These are phyloP conservation scores for Etheostoma cragini DNA, from an alignment of 2,113 vertebrate genomes.

Conservation along the genomic window DNA sequence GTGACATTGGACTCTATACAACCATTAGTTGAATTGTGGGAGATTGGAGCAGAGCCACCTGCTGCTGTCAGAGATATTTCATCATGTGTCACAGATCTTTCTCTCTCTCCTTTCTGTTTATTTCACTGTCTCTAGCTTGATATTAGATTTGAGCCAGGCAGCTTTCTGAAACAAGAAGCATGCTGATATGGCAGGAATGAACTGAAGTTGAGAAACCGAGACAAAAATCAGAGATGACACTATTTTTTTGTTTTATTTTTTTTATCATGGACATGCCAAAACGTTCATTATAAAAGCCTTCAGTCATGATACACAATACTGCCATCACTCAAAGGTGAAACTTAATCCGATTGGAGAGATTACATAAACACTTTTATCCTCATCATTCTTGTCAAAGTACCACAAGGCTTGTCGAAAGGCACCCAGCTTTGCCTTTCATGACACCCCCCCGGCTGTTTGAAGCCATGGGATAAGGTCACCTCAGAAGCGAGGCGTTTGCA, in stretches of 20 bases:
- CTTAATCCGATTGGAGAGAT: conserved; percentile 75
- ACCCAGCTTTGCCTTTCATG: conserved; percentile 43
- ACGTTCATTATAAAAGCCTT: conserved; percentile 63
- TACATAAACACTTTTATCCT: conserved; percentile 69
- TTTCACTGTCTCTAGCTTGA: conserved; percentile 30
- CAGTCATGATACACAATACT: conserved; percentile 37
- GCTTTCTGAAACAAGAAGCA: conserved; percentile 51
- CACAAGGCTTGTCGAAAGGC: conserved; percentile 38
- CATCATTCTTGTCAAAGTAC: conserved; percentile 61
- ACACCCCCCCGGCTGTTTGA: conserved; percentile 45
- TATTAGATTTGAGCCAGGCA: conserved; percentile 51
- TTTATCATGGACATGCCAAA: conserved; percentile 49
- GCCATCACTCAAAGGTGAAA: conserved; percentile 59
- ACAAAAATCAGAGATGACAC: conserved; percentile 53
- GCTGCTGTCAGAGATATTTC: conserved; percentile 55
- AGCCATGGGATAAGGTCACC: conserved; percentile 64
- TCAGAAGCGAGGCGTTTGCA: conserved; percentile 34
- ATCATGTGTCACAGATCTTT: conserved; percentile 42
- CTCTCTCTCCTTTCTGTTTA: conserved; percentile 20
- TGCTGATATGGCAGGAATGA: conserved; percentile 44
- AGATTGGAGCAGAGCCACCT: conserved; percentile 39
- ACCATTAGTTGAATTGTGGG: conserved; percentile 29
- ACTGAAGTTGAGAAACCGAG: conserved; percentile 50
- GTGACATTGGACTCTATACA: conserved; percentile 4
- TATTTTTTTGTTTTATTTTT: conserved; percentile 45